Evolutionary conservation across 2,113 vertebrate species (phyloP).

Genomic region (Lepisosteus osseus): DNA sequence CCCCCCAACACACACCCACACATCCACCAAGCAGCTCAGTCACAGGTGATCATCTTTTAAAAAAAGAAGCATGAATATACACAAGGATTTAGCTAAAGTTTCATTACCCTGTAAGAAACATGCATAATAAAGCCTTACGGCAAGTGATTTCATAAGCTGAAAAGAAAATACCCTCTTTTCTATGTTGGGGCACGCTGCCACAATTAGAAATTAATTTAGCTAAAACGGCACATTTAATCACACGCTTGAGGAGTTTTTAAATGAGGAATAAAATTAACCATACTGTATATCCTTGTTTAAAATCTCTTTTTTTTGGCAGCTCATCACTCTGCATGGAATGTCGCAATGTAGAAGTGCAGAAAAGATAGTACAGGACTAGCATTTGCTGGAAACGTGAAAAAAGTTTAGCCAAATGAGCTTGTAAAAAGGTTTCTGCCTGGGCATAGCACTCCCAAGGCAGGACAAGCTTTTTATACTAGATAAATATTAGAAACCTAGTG

Average conservation of each 20-base stretch:
- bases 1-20: too few relatives aligned
- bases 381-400: neutral
- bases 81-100: too few relatives aligned
- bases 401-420: too few relatives aligned
- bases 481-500: too few relatives aligned
- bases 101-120: too few relatives aligned
- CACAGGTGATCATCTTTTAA: too few relatives aligned
- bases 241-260: constrained; percentile 12
- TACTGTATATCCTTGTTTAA: neutral
- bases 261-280: constrained; percentile 1
- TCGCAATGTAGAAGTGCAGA: neutral
- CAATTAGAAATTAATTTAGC: constrained; percentile 14
- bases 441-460: too few relatives aligned
- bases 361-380: neutral
- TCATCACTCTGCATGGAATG: constrained; percentile 13
- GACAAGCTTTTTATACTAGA: too few relatives aligned
- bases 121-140: too few relatives aligned
- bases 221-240: constrained; percentile 1
- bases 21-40: too few relatives aligned
- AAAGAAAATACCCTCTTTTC: neutral
- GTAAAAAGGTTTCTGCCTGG: too few relatives aligned
- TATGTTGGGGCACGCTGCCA: neutral
- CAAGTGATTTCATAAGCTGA: neutral
- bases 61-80: too few relatives aligned
- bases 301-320: constrained; percentile 14